Percentiles rank a stretch among this genome's conserved stretches.
Evolutionary conservation across 2,888 invertebrate genomes (phyloP).

Genomic region (Tipula unca): DNA sequence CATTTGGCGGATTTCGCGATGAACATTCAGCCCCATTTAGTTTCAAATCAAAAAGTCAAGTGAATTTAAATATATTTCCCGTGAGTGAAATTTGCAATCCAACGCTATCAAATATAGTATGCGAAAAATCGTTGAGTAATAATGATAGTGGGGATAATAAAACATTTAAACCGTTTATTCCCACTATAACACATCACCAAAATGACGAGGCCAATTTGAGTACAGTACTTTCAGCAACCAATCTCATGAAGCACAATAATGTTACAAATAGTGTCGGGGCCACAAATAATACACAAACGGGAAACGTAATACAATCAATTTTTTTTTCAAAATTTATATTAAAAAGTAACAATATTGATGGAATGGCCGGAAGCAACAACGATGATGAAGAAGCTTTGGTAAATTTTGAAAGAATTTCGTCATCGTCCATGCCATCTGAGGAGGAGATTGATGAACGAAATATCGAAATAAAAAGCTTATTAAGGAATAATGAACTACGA

Average conservation of each 20-base stretch:
- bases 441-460: constrained; percentile 8
- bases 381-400: not conserved
- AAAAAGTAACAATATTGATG: not conserved
- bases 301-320: not conserved
- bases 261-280: not conserved
- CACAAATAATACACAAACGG: not conserved
- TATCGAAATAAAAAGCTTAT: not conserved
- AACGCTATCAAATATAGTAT: not conserved
- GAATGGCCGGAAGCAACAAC: not conserved
- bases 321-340: not conserved
- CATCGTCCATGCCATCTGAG: not conserved
- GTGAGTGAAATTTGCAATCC: not conserved
- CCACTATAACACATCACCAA: not conserved
- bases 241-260: not conserved
- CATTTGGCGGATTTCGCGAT: constrained; percentile 52
- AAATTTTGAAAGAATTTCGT: not conserved
- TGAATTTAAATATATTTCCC: constrained; percentile 52
- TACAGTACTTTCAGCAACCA: not conserved
- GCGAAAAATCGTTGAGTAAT: not conserved
- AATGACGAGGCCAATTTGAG: not conserved
- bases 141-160: not conserved
- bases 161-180: not conserved
- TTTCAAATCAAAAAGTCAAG: constrained; percentile 74
- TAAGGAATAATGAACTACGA: constrained; percentile 19
- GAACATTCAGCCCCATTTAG: constrained; percentile 83